Base-by-base conservation (phyloP, 2,797 vertebrate genomes). In the Anomalospiza imberbis region DNA sequence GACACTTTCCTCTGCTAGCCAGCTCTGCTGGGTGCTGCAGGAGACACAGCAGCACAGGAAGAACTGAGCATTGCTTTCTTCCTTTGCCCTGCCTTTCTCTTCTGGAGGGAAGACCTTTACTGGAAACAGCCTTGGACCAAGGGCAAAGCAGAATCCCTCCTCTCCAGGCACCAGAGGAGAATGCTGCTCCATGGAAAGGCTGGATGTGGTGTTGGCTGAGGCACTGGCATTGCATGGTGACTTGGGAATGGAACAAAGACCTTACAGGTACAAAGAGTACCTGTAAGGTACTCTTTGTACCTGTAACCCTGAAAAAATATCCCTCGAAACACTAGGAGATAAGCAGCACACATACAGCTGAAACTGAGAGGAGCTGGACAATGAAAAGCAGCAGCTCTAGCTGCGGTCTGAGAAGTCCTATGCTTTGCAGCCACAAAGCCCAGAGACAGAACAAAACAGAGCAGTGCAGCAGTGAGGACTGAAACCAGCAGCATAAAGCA, bases 21-120 rank as follows among this genome's bases (percentile, higher is more conserved):
- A 75, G 65, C 25, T 66, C 54, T 67, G 17, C 2, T 1, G 24
- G 17, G 13, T 73, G 40, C 32, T 55, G 32, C 84, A 71, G n/a
- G 25, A n/a, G 17, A 36, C 44, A 68, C 13, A 47, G 62, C 7
- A 53, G 32, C 0, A 0, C 18, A 44, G 38, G 22, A 66, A 82
- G 42, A 68, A 25, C 5, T 7, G 5, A 50, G 12, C 38, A n/a
- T 32, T 68, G 38, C 15, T 73, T 63, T 50, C 17, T 72, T 57
- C 26, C 29, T 13, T 17, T 68, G 9, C 22, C 42, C 12, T 80
- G 53, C 15, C 6, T 61, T 67, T 36, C 9, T 42, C 21, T 61
- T 58, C 60, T 19, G 38, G 17, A 65, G 8, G 10, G 9, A 71
- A 83, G 29, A 29, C 14, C 9, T 71, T 32, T 58, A 38, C 29